Base-by-base conservation (phyloP, 2,797 vertebrate genomes). In the Sebastes iracundus region DNA sequence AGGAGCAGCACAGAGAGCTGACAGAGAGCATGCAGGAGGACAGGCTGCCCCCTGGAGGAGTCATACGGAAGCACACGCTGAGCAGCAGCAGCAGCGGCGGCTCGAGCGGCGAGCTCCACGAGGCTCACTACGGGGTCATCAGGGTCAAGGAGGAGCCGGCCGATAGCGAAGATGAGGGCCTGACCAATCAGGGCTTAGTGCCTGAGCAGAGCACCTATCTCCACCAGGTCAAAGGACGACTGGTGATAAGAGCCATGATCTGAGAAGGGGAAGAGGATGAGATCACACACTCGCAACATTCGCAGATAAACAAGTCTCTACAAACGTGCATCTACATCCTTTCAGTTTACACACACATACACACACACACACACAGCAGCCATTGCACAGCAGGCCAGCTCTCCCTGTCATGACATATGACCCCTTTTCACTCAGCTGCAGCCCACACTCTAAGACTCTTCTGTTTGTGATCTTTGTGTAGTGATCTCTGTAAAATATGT, bases 211-310 rank as follows among this genome's bases (percentile, higher is more conserved):
- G 95, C 95, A 90, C 96, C 95, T 98, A 98, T 96, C 95, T 99
- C 87, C 97, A 98, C 96, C 98, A 99, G 96, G 97, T 99, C 96
- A 99, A 99, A 96, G 97, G 98, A 91, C 97, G 98, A 90, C 96
- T 98, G 95, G 97, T 99, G 94, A 98, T 99, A 95, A 97, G 97
- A 95, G 97, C 98, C 93, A 96, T 99, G 95, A 98, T 99, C 93
- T 99, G 95, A 99, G 91, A 80, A 84, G 70, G 77, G 80, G 72
- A 72, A 80, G 77, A 80, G 52, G 74, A 84, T 63, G 89, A 90
- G 88, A 81, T 91, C 90, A 87, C 90, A 91, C 90, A 88, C 88
- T 91, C n/a, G 23, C 85, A 86, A 91, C 90, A 94, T 91, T 92
- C 92, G 73, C 89, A 91, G 86, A 93, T 82, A 77, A 84, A 89